phyloP scores from a whole-genome alignment of 2,113 vertebrate species.

The Notechis scutatus region DNA sequence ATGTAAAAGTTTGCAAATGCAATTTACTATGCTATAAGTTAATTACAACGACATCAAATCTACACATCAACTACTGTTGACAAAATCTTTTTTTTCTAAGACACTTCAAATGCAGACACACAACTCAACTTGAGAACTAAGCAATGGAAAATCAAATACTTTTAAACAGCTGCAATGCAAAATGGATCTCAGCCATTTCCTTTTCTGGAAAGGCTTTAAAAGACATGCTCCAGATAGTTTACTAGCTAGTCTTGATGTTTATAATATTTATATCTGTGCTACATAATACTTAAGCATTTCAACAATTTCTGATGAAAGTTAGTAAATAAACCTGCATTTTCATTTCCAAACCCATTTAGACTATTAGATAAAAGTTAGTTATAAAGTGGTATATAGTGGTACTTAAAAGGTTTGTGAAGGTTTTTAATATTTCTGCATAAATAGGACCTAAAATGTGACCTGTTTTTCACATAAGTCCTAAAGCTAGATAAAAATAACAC shows the following conservation, averaged over 20 bases:
- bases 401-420: neutral
- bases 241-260: constrained; percentile 19
- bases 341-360: neutral
- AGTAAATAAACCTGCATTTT: neutral
- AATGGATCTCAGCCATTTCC: constrained; percentile 46
- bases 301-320: neutral
- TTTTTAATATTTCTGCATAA: neutral
- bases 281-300: neutral
- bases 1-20: neutral
- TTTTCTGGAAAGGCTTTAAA: constrained; percentile 64
- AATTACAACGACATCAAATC: neutral
- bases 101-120: constrained; percentile 28
- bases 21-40: neutral
- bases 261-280: neutral
- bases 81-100: neutral
- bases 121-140: constrained; percentile 17
- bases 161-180: constrained; percentile 50
- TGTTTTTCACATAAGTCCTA: neutral
- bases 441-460: neutral
- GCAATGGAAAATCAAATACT: constrained; percentile 52
- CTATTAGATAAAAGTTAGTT: neutral
- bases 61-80: neutral
- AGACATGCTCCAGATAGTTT: constrained; percentile 38
- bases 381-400: neutral
- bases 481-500: neutral